Evolutionary conservation across 1,140 invertebrate genomes (phyloP).

Genomic region (Pseudomyrmex concolor): DNA sequence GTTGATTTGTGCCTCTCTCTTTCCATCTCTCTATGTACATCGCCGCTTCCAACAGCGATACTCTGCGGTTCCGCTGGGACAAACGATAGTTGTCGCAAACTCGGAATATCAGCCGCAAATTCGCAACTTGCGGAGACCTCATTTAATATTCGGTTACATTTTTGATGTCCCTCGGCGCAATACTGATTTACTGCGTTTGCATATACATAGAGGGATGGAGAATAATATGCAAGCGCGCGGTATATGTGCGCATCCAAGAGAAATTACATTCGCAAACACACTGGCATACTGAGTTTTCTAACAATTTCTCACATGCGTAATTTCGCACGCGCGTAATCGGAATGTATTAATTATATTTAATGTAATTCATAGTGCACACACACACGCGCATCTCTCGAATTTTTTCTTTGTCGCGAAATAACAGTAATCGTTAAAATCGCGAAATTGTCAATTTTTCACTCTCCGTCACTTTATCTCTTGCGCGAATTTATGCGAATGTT

Average conservation of each 20-base stretch:
- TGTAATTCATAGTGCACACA: no score
- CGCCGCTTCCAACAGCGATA: conserved; percentile 38
- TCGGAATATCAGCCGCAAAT: conserved; percentile 57
- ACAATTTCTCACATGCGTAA: not conserved
- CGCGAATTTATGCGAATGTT: conserved; percentile 9
- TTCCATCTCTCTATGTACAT: not conserved
- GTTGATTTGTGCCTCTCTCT: conserved; percentile 32
- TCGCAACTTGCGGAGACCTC: conserved; percentile 53
- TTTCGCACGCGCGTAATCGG: not conserved
- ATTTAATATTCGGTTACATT: conserved; percentile 59
- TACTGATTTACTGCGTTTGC: conserved; percentile 56
- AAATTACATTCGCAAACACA: conserved; percentile 25
- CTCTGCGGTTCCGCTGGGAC: conserved; percentile 42
- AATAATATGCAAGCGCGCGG: conserved; percentile 33
- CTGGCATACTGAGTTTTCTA: not conserved
- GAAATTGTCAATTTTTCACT: not conserved
- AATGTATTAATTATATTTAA: no score
- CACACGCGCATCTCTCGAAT: no score
- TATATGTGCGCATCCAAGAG: not conserved
- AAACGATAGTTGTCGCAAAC: conserved; percentile 60
- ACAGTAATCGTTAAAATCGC: not conserved
- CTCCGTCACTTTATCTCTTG: not conserved
- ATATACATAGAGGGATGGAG: conserved; percentile 8
- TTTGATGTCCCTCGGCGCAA: conserved; percentile 57
- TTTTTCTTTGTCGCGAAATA: not conserved